Evolutionary conservation across 2,888 invertebrate genomes (phyloP), one percentile per base, ranked within the genome.

Genomic region (Thalpophila matura): DNA sequence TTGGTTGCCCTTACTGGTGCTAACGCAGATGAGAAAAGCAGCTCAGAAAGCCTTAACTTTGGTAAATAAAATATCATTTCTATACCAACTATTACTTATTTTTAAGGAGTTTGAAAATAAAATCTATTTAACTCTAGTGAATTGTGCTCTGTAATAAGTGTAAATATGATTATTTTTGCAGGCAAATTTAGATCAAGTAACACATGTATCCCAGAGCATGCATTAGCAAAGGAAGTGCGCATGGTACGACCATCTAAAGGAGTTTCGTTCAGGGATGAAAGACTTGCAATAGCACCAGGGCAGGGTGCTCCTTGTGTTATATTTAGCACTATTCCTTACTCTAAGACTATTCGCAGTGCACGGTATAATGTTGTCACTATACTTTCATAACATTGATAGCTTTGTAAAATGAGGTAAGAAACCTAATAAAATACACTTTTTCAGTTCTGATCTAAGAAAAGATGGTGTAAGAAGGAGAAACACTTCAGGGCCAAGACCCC

Each of bases 241-340:
- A 81, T 97, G 67, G 87, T 97, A 61, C 95, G 95, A 68, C 95
- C 96, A 14, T 93, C 95, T 24, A 96, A 96, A 89, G 96, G 96
- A 68, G 96, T 97, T 68, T 96, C 96, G 77, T 97, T 97, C 83
- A 96, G 96, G 85, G 97, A 98, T 89, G 98, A 98, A 86, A 96
- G 99, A 82, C 95, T 99, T 72, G 97, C 98, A 59, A 95, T 99
- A 91, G 97, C 98, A 35, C 97, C 98, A 50, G 95, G 96, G 5
- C 96, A 96, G 80, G 97, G 97, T 81, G 96, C 97, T 59, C 99
- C 99, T 31, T 97, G 98, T 92, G 96, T 97, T 78, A 95, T 99
- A 66, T 99, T 97, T 89, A 99, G 99, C 35, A 96, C 98, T 56
- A 96, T 99, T 86, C 98, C 99, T 31, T 98, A 98, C 88, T 97